A percentile compares a stretch with the other conserved stretches of the same genome.
Conservation (phyloP, 2,888 invertebrate species). For the Agrilus mali region DNA sequence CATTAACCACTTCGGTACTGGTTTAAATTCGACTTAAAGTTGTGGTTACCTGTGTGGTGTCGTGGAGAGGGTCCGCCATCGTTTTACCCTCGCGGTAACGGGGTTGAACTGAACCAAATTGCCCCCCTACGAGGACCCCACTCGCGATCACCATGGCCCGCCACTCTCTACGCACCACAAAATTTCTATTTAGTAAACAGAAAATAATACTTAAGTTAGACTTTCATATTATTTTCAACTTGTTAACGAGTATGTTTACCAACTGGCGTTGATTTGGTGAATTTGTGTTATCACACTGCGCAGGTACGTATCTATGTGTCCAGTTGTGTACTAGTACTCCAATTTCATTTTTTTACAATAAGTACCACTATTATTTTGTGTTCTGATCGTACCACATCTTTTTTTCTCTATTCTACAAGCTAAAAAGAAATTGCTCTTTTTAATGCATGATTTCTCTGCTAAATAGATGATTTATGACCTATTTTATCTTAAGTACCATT, state of each 20-base stretch:
- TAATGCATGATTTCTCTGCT: too few species aligned
- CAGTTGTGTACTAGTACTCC: too few species aligned
- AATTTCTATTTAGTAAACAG: conserved; percentile 26
- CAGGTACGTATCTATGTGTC: conserved; percentile 2
- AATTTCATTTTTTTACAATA: too few species aligned
- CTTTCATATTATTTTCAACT: conserved; percentile 5
- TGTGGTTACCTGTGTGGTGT: conserved; percentile 31
- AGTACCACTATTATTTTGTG: too few species aligned
- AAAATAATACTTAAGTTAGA: conserved; percentile 13
- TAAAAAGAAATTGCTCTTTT: too few species aligned
- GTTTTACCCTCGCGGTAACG: conserved; percentile 14
- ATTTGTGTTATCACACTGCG: conserved; percentile 7
- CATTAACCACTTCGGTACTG: conserved; percentile 16
- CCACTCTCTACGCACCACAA: conserved; percentile 32
- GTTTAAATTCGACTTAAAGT: conserved; percentile 29
- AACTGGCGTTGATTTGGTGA: conserved; percentile 5
- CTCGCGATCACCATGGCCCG: conserved; percentile 23
- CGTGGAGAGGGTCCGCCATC: conserved; percentile 21
- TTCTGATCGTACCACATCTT: too few species aligned
- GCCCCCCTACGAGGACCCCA: conserved; percentile 15
- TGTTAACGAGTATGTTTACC: too few species aligned
- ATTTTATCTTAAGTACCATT: too few species aligned
- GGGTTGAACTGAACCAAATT: conserved; percentile 7
- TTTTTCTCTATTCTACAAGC: too few species aligned
- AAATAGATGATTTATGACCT: too few species aligned